Evolutionary conservation across 2,797 vertebrate genomes (phyloP).

Genomic region (Xenentodon cancila): DNA sequence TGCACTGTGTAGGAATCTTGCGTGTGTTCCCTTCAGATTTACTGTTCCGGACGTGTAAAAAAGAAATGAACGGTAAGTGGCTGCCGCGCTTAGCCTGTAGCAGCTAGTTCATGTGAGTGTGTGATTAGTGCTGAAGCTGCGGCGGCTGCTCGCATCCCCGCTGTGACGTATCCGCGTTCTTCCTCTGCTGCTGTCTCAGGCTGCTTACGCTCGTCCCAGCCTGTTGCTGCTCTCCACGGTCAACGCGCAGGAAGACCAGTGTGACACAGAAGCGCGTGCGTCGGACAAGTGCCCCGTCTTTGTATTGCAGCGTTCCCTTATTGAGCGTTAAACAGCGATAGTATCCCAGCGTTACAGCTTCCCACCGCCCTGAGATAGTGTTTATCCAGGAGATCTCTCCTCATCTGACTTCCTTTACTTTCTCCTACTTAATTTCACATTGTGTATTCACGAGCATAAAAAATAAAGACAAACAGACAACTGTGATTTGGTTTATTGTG

Average conservation of each 20-base stretch:
- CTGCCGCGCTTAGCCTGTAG: conserved; percentile 48
- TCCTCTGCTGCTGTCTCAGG: conserved; percentile 45
- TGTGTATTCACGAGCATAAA: too few species aligned
- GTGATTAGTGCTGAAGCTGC: conserved; percentile 64
- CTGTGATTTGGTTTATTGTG: too few species aligned
- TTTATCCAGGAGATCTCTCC: too few species aligned
- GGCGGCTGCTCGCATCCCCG: conserved; percentile 56
- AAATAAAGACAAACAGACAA: too few species aligned
- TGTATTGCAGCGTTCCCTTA: too few species aligned
- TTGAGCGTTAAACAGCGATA: too few species aligned
- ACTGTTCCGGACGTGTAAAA: conserved; percentile 12
- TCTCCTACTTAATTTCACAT: too few species aligned
- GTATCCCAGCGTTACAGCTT: too few species aligned
- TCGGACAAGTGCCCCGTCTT: too few species aligned
- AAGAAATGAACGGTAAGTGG: conserved; percentile 22
- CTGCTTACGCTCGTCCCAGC: background rate
- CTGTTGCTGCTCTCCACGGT: conserved; percentile 63
- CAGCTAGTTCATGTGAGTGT: conserved; percentile 59
- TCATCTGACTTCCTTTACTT: too few species aligned
- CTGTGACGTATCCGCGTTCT: conserved; percentile 69
- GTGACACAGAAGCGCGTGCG: background rate
- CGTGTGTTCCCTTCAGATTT: conserved; percentile 3
- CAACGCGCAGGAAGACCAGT: conserved; percentile 3
- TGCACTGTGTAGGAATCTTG: conserved; percentile 8
- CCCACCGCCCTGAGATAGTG: too few species aligned